phyloP scores from a whole-genome alignment of 2,888 invertebrate genomes.

The Eudemis profundana region DNA sequence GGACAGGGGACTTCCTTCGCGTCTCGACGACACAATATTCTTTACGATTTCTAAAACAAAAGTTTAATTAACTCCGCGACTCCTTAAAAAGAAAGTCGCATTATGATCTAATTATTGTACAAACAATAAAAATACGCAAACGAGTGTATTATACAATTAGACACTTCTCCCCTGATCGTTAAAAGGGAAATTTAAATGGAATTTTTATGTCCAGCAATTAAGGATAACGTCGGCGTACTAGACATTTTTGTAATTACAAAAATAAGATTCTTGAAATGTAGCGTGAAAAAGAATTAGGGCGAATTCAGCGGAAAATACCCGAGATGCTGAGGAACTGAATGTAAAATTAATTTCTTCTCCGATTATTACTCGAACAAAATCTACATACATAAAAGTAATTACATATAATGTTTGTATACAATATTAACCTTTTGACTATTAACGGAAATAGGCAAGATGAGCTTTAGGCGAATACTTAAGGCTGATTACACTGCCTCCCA shows the following conservation, averaged over 20 bases:
- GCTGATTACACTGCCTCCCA: too few relatives aligned
- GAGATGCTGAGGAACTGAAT: constrained; percentile 54
- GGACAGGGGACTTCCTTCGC: constrained; percentile 59
- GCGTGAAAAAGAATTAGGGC: constrained; percentile 84
- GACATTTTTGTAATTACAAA: constrained; percentile 86
- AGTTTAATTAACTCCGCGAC: constrained; percentile 77
- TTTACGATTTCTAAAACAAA: constrained; percentile 71
- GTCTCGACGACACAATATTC: constrained; percentile 67
- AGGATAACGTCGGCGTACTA: constrained; percentile 84
- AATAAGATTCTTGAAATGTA: constrained; percentile 86
- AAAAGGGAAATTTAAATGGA: constrained; percentile 86
- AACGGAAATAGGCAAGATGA: too few relatives aligned
- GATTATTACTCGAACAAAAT: too few relatives aligned
- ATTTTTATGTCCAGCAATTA: constrained; percentile 86
- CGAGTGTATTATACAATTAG: constrained; percentile 86
- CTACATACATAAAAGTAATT: too few relatives aligned
- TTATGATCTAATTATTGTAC: constrained; percentile 85
- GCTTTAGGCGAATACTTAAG: too few relatives aligned
- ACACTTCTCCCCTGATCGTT: constrained; percentile 83
- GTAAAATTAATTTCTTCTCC: background rate
- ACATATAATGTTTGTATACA: too few relatives aligned
- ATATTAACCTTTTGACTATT: too few relatives aligned
- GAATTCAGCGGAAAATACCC: constrained; percentile 77
- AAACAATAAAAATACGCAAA: constrained; percentile 85
- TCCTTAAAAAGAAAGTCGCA: constrained; percentile 77